phyloP scores from a whole-genome alignment of 1,140 invertebrate species.

The Saccostrea echinata region DNA sequence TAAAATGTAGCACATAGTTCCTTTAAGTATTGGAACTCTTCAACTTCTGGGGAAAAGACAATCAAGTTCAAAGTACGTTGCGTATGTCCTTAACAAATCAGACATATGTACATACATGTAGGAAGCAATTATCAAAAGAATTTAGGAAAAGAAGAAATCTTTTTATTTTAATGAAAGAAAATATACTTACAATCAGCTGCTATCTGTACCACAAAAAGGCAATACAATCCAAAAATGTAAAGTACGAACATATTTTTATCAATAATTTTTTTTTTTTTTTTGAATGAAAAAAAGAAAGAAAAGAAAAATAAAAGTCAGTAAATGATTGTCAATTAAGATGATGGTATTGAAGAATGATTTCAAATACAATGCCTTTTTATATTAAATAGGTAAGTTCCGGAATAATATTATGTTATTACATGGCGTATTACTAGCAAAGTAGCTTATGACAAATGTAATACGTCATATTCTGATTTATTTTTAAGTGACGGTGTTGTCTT shows the following conservation, averaged over 20 bases:
- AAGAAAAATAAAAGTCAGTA: neutral
- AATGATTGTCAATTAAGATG: neutral
- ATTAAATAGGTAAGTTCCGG: neutral
- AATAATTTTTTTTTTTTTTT: too few relatives aligned
- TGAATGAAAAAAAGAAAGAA: neutral
- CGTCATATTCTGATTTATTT: neutral
- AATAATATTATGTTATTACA: neutral
- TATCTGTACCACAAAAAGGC: neutral
- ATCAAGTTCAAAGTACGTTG: too few relatives aligned
- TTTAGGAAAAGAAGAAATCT: too few relatives aligned
- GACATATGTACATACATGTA: too few relatives aligned
- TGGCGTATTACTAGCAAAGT: neutral
- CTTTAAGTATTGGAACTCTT: too few relatives aligned
- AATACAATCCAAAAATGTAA: neutral
- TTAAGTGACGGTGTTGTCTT: neutral
- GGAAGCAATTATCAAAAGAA: too few relatives aligned
- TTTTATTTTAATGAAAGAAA: neutral
- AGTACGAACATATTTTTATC: neutral
- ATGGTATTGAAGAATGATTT: neutral
- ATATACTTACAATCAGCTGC: neutral
- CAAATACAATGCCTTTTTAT: neutral
- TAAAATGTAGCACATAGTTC: too few relatives aligned
- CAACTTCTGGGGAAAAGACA: too few relatives aligned
- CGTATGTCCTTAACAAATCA: too few relatives aligned
- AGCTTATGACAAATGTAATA: too few relatives aligned